phyloP scores from a whole-genome alignment of 1,140 invertebrate species.

The Eciton burchellii region DNA sequence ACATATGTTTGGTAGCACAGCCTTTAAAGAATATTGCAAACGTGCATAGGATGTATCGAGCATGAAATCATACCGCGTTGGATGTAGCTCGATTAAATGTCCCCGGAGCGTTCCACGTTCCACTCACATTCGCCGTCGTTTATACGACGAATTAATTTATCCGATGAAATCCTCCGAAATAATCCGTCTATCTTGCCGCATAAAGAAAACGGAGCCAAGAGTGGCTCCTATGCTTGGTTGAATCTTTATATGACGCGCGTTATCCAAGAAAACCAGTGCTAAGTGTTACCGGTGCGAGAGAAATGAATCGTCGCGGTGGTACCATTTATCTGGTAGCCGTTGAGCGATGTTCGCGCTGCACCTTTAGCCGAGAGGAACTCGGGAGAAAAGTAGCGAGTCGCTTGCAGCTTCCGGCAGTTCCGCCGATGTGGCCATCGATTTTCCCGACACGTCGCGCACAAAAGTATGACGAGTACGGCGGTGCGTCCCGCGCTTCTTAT shows the following conservation, averaged over 20 bases:
- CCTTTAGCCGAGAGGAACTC: conserved; percentile 24
- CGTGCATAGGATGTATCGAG: background rate
- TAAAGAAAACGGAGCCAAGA: background rate
- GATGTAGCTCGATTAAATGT: background rate
- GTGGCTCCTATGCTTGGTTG: background rate
- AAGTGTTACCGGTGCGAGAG: conserved; percentile 52
- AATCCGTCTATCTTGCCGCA: background rate
- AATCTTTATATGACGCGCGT: conserved; percentile 25
- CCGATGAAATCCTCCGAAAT: too few species aligned
- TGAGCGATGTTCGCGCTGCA: conserved; percentile 27
- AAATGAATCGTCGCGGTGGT: conserved; percentile 45
- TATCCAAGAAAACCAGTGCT: conserved; percentile 37
- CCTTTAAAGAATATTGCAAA: background rate
- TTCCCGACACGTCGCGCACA: conserved; percentile 23
- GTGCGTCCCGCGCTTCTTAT: background rate
- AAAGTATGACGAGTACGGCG: conserved; percentile 10
- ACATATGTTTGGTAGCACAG: background rate
- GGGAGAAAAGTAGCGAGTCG: background rate
- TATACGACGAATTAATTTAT: too few species aligned
- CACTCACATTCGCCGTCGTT: too few species aligned
- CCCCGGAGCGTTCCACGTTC: background rate
- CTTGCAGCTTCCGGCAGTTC: conserved; percentile 26
- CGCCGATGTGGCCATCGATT: conserved; percentile 51
- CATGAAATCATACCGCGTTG: background rate
- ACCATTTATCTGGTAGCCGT: conserved; percentile 42